A percentile compares a stretch with the other conserved stretches of the same genome.
Evolutionary conservation across 2,113 vertebrate species (phyloP).

Genomic region (Thunnus maccoyii): DNA sequence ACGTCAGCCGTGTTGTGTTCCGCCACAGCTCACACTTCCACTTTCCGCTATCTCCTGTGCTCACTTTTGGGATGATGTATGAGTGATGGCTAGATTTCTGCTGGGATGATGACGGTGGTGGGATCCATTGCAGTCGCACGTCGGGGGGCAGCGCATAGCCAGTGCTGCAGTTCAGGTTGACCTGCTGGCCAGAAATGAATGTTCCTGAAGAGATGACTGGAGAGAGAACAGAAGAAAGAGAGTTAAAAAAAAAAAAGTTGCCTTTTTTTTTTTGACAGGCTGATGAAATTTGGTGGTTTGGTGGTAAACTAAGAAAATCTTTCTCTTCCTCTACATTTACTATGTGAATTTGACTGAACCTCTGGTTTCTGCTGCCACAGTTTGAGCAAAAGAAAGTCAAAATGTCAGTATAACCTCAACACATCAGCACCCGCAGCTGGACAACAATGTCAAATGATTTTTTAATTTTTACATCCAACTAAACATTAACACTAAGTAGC

Average conservation of each 20-base stretch:
- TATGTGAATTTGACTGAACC: neutral
- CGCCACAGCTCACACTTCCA: constrained; percentile 77
- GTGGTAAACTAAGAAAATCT: neutral
- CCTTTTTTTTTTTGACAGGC: neutral
- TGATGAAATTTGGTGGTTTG: neutral
- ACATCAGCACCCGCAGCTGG: no score
- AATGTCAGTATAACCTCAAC: no score
- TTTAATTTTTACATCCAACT: neutral
- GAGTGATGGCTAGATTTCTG: rapidly evolving
- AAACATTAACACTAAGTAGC: neutral
- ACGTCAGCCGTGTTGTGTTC: neutral
- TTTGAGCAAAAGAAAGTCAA: neutral
- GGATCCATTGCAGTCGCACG: constrained; percentile 70
- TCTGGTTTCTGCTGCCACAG: constrained; percentile 6
- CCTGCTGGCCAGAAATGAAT: constrained; percentile 56
- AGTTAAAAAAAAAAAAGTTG: neutral
- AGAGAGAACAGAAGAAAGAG: constrained; percentile 4
- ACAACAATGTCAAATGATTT: no score
- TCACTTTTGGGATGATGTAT: constrained; percentile 46
- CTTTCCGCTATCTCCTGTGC: constrained; percentile 41
- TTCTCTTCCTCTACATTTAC: neutral
- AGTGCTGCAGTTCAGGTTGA: constrained; percentile 79
- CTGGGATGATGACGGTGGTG: neutral
- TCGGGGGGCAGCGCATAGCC: constrained; percentile 34
- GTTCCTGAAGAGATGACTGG: constrained; percentile 49